Conservation (phyloP, 2,888 invertebrate species). For the Petrolisthes cinctipes region DNA sequence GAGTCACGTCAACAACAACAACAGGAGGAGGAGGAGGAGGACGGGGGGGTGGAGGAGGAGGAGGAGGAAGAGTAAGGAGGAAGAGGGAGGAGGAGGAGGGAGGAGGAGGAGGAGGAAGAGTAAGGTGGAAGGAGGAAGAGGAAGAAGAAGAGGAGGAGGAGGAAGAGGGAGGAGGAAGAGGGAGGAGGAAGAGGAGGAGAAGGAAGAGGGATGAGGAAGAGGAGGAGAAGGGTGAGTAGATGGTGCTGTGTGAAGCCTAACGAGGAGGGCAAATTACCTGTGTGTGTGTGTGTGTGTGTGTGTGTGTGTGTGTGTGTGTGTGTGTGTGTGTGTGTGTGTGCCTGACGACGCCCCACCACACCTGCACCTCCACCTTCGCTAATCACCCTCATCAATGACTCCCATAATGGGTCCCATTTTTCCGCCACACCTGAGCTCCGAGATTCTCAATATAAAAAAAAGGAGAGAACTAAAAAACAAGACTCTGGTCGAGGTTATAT, state of each 20-base stretch:
- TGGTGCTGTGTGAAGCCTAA: background rate
- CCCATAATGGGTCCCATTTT: too few species aligned
- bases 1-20: too few species aligned
- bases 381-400: too few species aligned
- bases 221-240: background rate
- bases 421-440: too few species aligned
- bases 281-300: background rate
- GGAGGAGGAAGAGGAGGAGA: background rate
- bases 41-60: too few species aligned
- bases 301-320: constrained; percentile 10
- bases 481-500: too few species aligned
- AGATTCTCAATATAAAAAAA: too few species aligned
- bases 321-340: constrained; percentile 30
- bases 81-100: background rate
- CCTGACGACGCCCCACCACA: background rate
- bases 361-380: too few species aligned
- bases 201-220: background rate
- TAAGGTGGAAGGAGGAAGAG: background rate
- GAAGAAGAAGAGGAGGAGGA: background rate
- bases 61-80: background rate
- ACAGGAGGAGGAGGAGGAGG: too few species aligned
- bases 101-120: background rate
- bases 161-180: background rate
- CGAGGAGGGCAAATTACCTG: background rate
- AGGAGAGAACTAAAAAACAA: too few species aligned